Evolutionary conservation across 2,888 invertebrate genomes (phyloP), one percentile per base, ranked within the genome.

Genomic region (Opisthograptis luteolata): DNA sequence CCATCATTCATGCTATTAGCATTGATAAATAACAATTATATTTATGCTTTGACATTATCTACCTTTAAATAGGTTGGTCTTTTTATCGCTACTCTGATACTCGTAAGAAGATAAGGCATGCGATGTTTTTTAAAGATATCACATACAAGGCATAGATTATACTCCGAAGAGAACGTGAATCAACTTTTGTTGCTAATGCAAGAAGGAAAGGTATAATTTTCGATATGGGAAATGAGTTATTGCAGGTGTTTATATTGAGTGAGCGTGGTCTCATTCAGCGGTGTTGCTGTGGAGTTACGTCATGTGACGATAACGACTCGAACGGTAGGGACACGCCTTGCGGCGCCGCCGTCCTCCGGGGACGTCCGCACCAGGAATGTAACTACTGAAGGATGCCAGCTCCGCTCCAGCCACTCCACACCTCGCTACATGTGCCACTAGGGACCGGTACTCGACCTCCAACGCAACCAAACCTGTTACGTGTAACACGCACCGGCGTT

Each of bases 401-500:
- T n/a, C 15, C 62, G 73, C 59, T 73, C 69, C 70, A 71, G 77
- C 76, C 81, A 74, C 79, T 75, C 75, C 41, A 35, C 34, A 24
- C 44, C 48, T 37, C 80, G 72, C 73, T 78, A 87, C 80, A 88
- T 87, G 85, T 85, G 86, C 84, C 71, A 82, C 82, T 73, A 79
- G 80, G 82, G 84, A 86, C 86, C 84, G 84, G 84, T 86, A 80
- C 74, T 73, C 84, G 88, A 82, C 88, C 87, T 87, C 87, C 82
- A 81, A 81, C 84, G 80, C 85, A 84, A 81, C 73, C 68, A 86
- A 90, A 89, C 90, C 90, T 86, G 89, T 89, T 88, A 89, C 85
- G 73, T 81, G 81, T 80, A 84, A 82, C 77, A 77, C 67, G 81
- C 82, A 79, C 79, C 76, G 69, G 69, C 74, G 65, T 66, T 58